A percentile compares a stretch with the other conserved stretches of the same genome.
Evolutionary conservation across 2,888 invertebrate species (phyloP).

Genomic region (Nymphalis c-album): DNA sequence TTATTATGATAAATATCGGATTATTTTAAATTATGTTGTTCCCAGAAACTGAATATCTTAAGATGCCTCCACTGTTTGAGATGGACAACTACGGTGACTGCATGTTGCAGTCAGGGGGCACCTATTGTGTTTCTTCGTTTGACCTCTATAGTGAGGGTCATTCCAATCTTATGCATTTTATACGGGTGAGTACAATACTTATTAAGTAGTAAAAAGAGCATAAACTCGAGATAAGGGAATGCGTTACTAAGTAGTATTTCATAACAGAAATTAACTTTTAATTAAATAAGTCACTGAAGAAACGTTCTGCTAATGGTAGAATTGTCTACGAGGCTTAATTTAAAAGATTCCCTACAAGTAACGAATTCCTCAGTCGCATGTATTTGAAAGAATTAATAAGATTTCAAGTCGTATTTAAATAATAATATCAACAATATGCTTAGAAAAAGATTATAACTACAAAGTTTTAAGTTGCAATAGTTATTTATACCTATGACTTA

Average conservation of each 20-base stretch:
- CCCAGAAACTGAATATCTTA: slow-evolving; percentile 62
- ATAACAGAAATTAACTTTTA: too few species aligned
- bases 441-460: too few species aligned
- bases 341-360: too few species aligned
- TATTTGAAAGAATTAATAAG: too few species aligned
- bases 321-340: too few species aligned
- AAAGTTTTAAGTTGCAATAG: too few species aligned
- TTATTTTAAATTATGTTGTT: slow-evolving; percentile 17
- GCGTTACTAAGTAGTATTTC: too few species aligned
- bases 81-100: slow-evolving; percentile 64
- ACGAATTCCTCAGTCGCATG: too few species aligned
- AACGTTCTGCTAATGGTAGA: background rate
- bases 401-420: background rate
- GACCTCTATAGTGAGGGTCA: slow-evolving; percentile 47
- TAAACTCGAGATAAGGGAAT: too few species aligned
- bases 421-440: background rate
- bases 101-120: slow-evolving; percentile 51
- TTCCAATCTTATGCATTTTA: slow-evolving; percentile 58
- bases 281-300: background rate
- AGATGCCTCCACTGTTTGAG: slow-evolving; percentile 62
- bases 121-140: slow-evolving; percentile 63
- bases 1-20: background rate
- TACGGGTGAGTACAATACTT: slow-evolving; percentile 50
- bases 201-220: background rate
- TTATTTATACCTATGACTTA: too few species aligned